Percentiles rank a stretch among this genome's conserved stretches.
Conservation (phyloP, 30 jellyfish, hydroid and myxozoan genomes). For the Turritopsis dohrnii region DNA sequence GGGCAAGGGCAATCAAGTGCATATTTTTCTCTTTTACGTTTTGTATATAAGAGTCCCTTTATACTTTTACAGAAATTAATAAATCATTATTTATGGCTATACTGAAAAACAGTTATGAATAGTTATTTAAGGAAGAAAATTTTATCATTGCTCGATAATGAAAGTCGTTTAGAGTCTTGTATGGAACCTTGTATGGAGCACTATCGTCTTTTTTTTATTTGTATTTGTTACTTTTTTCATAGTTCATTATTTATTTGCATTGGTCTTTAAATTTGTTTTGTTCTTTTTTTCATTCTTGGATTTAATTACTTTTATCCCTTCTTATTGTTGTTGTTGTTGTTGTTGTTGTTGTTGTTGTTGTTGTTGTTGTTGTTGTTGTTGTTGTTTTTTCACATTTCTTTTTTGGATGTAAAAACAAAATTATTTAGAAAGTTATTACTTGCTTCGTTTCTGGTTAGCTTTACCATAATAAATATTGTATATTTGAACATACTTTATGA, state of each 20-base stretch:
- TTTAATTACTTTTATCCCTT: no score
- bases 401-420: not conserved
- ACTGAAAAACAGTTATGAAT: not conserved
- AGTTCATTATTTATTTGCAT: not conserved
- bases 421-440: not conserved
- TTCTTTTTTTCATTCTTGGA: no score
- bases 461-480: not conserved
- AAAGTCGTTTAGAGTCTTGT: not conserved
- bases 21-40: not conserved
- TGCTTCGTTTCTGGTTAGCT: not conserved
- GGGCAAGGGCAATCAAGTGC: not conserved
- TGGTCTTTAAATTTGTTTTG: not conserved
- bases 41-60: not conserved
- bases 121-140: not conserved
- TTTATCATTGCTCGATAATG: not conserved
- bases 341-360: no score
- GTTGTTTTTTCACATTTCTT: no score
- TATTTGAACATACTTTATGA: constrained; percentile 15
- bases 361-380: no score
- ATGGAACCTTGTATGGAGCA: not conserved
- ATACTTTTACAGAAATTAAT: not conserved
- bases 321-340: no score
- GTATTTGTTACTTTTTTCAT: not conserved
- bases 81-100: no score
- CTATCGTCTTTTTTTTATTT: not conserved